Evolutionary conservation across 2,113 vertebrate species (phyloP).

Genomic region (Psettodes erumei): DNA sequence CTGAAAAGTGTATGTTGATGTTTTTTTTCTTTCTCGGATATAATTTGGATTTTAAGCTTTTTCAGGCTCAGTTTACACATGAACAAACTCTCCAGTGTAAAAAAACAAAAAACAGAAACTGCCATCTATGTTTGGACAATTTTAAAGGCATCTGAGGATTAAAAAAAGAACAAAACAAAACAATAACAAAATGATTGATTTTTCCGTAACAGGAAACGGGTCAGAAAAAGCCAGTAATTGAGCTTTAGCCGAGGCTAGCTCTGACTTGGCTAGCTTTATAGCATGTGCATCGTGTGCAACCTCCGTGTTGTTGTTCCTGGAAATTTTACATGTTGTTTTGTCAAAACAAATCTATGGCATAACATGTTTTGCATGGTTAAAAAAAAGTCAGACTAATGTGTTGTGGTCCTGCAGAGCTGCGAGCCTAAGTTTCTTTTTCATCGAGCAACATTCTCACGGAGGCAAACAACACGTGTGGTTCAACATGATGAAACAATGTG

Average conservation of each 20-base stretch:
- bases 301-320: neutral
- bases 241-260: neutral
- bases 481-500: slow-evolving; percentile 46
- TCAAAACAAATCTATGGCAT: neutral
- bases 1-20: neutral
- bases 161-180: too few relatives aligned
- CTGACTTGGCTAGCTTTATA: neutral
- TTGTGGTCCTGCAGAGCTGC: neutral
- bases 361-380: neutral
- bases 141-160: too few relatives aligned
- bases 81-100: too few relatives aligned
- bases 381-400: too few relatives aligned
- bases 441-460: neutral
- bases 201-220: neutral
- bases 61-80: too few relatives aligned
- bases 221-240: neutral
- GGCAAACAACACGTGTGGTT: slow-evolving; percentile 27
- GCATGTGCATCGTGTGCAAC: neutral
- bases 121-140: too few relatives aligned
- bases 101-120: too few relatives aligned
- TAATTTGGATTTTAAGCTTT: too few relatives aligned
- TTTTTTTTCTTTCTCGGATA: too few relatives aligned
- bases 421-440: slow-evolving; percentile 10
- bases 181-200: too few relatives aligned
- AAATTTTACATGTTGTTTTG: neutral